These are phyloP conservation scores for Pelagia noctiluca DNA, from an alignment of 30 jellyfish, hydroid and myxozoan species.

Conservation along the genomic window DNA sequence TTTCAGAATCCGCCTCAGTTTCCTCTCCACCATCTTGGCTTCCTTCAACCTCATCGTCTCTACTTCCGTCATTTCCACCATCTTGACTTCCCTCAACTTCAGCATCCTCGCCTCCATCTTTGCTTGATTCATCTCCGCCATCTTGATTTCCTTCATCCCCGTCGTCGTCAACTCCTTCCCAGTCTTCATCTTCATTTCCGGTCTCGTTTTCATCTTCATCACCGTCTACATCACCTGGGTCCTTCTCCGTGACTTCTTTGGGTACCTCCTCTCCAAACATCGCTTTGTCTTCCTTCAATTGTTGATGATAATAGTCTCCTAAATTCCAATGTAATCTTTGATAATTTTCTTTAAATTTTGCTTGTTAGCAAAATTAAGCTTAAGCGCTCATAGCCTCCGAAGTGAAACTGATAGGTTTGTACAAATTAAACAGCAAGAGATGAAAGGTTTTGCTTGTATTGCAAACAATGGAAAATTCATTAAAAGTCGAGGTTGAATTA, in stretches of 20 bases:
- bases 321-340: no score
- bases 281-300: slow-evolving; percentile 33
- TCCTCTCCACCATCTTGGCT: no score
- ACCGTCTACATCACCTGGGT: neutral
- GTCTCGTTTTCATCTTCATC: slow-evolving; percentile 22
- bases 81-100: neutral
- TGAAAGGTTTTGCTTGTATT: neutral
- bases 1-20: no score
- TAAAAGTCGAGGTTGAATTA: neutral
- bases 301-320: slow-evolving; percentile 13
- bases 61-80: no score
- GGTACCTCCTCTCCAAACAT: slow-evolving; percentile 25
- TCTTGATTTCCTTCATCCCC: slow-evolving; percentile 4
- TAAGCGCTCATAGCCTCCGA: neutral
- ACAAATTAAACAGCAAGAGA: neutral
- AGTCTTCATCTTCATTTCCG: slow-evolving; percentile 25
- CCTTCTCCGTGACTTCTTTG: slow-evolving; percentile 14
- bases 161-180: slow-evolving; percentile 28
- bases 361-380: no score
- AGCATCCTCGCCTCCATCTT: neutral
- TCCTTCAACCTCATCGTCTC: no score
- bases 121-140: neutral
- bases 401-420: neutral
- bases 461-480: neutral
- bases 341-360: no score